Evolutionary conservation across 2,797 vertebrate species (phyloP).

Genomic region (Sphaeramia orbicularis): DNA sequence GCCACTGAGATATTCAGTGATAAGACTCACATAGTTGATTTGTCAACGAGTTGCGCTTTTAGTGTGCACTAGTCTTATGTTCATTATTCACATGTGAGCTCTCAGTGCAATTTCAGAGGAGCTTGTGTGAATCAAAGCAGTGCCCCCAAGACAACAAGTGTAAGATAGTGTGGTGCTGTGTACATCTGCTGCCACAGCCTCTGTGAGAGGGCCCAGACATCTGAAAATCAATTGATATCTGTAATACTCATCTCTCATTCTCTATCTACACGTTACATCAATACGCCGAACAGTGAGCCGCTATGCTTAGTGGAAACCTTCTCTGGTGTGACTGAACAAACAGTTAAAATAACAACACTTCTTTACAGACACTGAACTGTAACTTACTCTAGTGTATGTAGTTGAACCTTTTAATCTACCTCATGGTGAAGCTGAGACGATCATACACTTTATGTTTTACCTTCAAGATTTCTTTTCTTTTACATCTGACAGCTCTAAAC

Average conservation of each 20-base stretch:
- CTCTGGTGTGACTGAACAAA: slow-evolving; percentile 16
- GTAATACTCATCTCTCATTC: slow-evolving; percentile 54
- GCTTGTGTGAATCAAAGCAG: slow-evolving; percentile 54
- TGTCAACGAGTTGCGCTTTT: slow-evolving; percentile 53
- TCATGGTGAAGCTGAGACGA: slow-evolving; percentile 16
- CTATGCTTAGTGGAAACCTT: slow-evolving; percentile 57
- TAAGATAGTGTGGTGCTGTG: slow-evolving; percentile 17
- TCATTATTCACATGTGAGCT: slow-evolving; percentile 60
- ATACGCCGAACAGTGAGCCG: slow-evolving; percentile 30
- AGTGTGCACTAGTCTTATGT: slow-evolving; percentile 48
- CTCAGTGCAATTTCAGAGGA: slow-evolving; percentile 41
- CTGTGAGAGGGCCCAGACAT: slow-evolving; percentile 21
- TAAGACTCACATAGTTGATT: slow-evolving; percentile 57
- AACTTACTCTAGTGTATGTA: slow-evolving; percentile 16
- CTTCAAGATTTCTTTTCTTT: background rate
- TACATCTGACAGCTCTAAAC: slow-evolving; percentile 28
- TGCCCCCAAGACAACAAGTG: slow-evolving; percentile 33
- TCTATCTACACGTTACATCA: slow-evolving; percentile 57
- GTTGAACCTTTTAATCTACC: background rate
- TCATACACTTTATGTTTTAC: slow-evolving; percentile 18
- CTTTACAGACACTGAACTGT: slow-evolving; percentile 6
- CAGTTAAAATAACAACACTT: slow-evolving; percentile 8
- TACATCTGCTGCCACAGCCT: slow-evolving; percentile 11
- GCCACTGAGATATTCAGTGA: slow-evolving; percentile 47
- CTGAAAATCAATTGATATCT: slow-evolving; percentile 59